Evolutionary conservation across 2,888 invertebrate species (phyloP), one percentile per base, ranked within the genome.

Genomic region (Rhingia campestris): DNA sequence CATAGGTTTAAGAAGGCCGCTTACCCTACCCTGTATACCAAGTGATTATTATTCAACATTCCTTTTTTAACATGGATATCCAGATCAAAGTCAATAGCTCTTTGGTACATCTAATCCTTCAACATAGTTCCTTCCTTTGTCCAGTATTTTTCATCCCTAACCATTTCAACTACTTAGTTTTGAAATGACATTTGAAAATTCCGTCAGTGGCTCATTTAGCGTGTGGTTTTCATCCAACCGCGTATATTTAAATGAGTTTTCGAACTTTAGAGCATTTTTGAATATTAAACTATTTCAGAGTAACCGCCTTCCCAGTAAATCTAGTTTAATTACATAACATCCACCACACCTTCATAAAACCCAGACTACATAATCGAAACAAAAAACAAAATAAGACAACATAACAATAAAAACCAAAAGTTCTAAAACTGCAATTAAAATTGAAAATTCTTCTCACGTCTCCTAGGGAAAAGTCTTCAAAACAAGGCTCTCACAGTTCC

Each of bases 371-470:
- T 54, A 63, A 35, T 51, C 39, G 41, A 37, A 59, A 22, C 45
- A 6, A 10, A 12, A 4, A 12, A 43, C 30, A 33, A 66, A 41
- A 6, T 14, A 41, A 54, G 9, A 39, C 32, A 3, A 61, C 12
- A n/a, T 33, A 2, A 22, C 22, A 22, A n/a, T 9, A 63, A 32
- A 39, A 47, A 67, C 4, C 43, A 35, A 51, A 66, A 72, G 37
- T 73, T 81, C 54, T 22, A 41, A 41, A 81, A 77, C 66, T 77
- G 81, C 81, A 81, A 81, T 81, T 81, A 81, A 49, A 81, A 81
- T 81, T 81, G 77, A 49, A 30, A 73, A 81, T 81, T 81, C 72
- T 59, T 61, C 77, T 79, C 82, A 82, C 82, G 82, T 73, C 73
- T 33, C 49, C 14, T n/a, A 43, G 47, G 32, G 33, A 35, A 61